Evolutionary conservation across 2,888 invertebrate genomes (phyloP), one percentile per base, ranked within the genome.

Genomic region (Drosophila algonquin): DNA sequence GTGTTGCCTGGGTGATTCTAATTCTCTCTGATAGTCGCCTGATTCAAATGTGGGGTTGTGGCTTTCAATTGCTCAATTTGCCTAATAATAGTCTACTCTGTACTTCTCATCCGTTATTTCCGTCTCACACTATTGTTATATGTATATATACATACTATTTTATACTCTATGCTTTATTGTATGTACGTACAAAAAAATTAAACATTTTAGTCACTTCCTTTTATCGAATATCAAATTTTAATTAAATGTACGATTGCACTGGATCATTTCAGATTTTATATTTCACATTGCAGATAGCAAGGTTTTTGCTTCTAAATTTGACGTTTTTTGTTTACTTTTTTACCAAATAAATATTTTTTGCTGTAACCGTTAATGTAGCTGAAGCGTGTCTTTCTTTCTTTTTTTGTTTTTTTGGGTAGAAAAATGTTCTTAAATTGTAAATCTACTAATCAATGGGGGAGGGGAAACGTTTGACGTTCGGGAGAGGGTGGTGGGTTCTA

Each of bases 361-460:
- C 30, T 7, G 30, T 30, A 30, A 73, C 70, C 14, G 14, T 35
- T 6, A 14, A 14, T 72, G 61, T 59, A 72, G 12, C 40, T 51
- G 51, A 30, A 63, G 62, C 75, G 30, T 67, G 60, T 63, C 48
- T 24, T 32, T 50, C 18, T 50, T 18, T 58, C 18, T 21, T 24
- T 14, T 14, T 48, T 21, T 48, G 35, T 40, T 10, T 9, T 60
- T 24, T 32, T 21, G 16, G 10, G 52, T 52, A 27, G 10, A 52
- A 52, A 40, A 18, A 18, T 47, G 10, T 12, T 18, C 12, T 35
- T 53, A 35, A 48, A 35, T 40, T 27, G 3, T n/a, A 53, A 14
- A 44, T 51, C 12, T 27, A 30, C 47, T 32, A 30, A 30, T 14
- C 27, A 27, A 24, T 24, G 55, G 30, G 14, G 30, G 3, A 1